Evolutionary conservation across 2,888 invertebrate genomes (phyloP), one percentile per base, ranked within the genome.

Genomic region (Seira ritae): DNA sequence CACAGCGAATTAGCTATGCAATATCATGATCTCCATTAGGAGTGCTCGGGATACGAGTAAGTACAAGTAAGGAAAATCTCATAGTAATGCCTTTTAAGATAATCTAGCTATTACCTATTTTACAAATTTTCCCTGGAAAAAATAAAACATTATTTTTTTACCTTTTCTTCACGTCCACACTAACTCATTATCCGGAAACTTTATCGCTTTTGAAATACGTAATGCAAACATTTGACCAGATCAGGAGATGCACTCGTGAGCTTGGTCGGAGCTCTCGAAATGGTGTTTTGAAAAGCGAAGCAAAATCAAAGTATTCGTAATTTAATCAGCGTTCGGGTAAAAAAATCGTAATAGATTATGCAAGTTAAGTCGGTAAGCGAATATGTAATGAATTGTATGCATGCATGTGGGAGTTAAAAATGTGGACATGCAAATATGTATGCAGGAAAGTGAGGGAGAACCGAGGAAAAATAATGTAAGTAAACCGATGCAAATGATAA

Each of bases 141-240:
- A 60, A 60, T 60, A 60, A 10, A 3, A 60, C 42, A 42, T 8
- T 42, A n/a, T n/a, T 42, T 42, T 62, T 50, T 62, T 62, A 31
- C 20, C 60, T 55, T 15, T 20, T 78, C 55, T 65, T 22, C 68
- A 62, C 24, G 72, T 79, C 79, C 80, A 50, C 80, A 73, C 80
- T 74, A 62, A 62, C 22, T 62, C 69, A 23, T 80, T 69, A 80
- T 50, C 20, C 62, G 24, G 15, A 69, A 71, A 78, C 50, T 78
- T 77, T 78, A 78, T 71, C 66, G 50, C 55, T 67, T 77, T 79
- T 20, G 55, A 60, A 12, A 60, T 73, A 8, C 4, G 4, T 42
- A 42, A 8, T 42, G 3, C 17, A n/a, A 15, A n/a, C 4, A 10
- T 60, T 3, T 60, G 60, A 3, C 15, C 15, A 60, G 8, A 10